phyloP scores from a whole-genome alignment of 1,140 invertebrate species.

The Branchinecta lindahli region DNA sequence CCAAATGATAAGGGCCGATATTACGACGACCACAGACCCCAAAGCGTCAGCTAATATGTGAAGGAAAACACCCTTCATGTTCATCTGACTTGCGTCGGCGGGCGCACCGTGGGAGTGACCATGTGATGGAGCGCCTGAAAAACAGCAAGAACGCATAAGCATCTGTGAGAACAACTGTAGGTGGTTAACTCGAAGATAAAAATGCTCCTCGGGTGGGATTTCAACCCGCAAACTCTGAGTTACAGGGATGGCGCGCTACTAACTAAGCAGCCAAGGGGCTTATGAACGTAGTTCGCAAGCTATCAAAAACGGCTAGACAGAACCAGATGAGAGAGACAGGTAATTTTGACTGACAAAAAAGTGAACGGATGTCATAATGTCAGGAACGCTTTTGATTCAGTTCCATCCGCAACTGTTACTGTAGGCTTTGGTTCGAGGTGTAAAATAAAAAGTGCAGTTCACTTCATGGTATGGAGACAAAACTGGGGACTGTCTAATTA shows the following conservation, averaged over 20 bases:
- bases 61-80: slow-evolving; percentile 93
- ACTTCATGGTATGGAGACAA: too few relatives aligned
- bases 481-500: too few relatives aligned
- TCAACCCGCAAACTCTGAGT: slow-evolving; percentile 21
- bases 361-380: too few relatives aligned
- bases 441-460: too few relatives aligned
- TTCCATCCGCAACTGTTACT: too few relatives aligned
- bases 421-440: too few relatives aligned
- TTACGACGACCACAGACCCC: slow-evolving; percentile 86
- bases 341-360: too few relatives aligned
- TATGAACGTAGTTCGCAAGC: slow-evolving; percentile 4
- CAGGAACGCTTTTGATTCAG: too few relatives aligned
- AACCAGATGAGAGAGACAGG: too few relatives aligned
- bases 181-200: slow-evolving; percentile 26
- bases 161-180: slow-evolving; percentile 15
- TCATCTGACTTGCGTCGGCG: slow-evolving; percentile 58
- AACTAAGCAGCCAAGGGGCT: slow-evolving; percentile 32
- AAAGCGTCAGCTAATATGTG: slow-evolving; percentile 93
- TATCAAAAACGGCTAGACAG: too few relatives aligned
- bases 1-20: slow-evolving; percentile 79
- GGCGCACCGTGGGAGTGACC: slow-evolving; percentile 16
- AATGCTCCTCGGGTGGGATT: slow-evolving; percentile 28
- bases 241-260: slow-evolving; percentile 22
- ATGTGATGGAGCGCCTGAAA: neutral
- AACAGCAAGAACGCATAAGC: neutral